Percentiles rank a stretch among this genome's conserved stretches.
Evolutionary conservation across 2,113 vertebrate genomes (phyloP).

Genomic region (Columba livia): DNA sequence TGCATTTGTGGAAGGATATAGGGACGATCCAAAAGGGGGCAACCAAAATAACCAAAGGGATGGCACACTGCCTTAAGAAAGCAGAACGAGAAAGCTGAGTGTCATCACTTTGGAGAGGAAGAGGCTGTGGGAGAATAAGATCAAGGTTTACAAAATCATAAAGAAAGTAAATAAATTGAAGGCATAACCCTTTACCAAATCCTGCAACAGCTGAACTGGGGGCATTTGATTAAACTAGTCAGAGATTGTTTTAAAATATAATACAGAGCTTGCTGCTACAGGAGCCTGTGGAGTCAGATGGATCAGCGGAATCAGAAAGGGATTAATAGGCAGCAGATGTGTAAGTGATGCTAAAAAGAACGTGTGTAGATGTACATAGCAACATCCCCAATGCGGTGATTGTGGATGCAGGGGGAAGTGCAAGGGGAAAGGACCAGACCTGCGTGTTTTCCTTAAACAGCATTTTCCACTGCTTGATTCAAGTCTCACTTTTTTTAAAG

Average conservation of each 20-base stretch:
- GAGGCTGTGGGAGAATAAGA: background rate
- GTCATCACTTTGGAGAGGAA: background rate
- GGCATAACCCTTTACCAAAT: background rate
- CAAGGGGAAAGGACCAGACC: background rate
- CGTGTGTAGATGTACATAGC: accelerated
- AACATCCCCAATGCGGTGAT: background rate
- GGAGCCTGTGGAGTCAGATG: background rate
- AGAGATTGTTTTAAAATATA: background rate
- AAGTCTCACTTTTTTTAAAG: background rate
- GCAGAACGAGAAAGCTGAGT: background rate
- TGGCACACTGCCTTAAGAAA: background rate
- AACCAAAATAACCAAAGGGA: background rate
- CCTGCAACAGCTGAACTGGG: background rate
- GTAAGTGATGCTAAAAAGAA: background rate
- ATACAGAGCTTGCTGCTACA: background rate
- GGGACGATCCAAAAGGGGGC: background rate
- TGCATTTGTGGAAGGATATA: background rate
- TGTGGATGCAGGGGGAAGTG: background rate
- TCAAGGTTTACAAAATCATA: background rate
- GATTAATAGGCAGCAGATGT: background rate
- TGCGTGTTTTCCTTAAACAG: background rate
- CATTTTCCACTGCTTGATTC: background rate
- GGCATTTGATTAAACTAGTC: background rate
- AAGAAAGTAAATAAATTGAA: background rate
- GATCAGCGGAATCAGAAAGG: background rate